These are phyloP conservation scores for Pandemis cinnamomeana DNA, from an alignment of 2,888 invertebrate genomes.

Conservation along the genomic window DNA sequence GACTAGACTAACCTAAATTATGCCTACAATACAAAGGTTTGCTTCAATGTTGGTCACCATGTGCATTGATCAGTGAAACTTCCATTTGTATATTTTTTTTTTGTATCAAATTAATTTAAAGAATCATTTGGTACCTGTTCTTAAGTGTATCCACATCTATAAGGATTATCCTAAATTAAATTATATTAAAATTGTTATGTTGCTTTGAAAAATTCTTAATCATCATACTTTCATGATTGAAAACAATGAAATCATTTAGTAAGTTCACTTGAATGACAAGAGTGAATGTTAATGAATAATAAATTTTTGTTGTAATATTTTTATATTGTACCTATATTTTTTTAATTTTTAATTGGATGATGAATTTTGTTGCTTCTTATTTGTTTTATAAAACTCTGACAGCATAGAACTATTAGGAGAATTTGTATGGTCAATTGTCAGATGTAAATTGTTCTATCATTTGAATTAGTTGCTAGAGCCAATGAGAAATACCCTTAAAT, in stretches of 20 bases:
- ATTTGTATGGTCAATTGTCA: neutral
- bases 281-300: neutral
- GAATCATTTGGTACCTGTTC: too few species aligned
- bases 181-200: neutral
- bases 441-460: neutral
- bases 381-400: neutral
- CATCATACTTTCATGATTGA: neutral
- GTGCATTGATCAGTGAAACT: neutral
- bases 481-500: neutral
- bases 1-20: slow-evolving; percentile 2
- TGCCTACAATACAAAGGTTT: neutral
- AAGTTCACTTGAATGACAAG: neutral
- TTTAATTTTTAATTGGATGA: neutral
- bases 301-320: neutral
- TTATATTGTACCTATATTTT: neutral
- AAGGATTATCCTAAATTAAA: neutral
- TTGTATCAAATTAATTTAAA: too few species aligned
- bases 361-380: neutral
- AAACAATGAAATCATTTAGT: neutral
- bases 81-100: neutral
- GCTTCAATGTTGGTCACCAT: neutral
- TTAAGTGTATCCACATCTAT: too few species aligned
- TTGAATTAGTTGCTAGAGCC: neutral
- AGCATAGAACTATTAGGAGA: neutral
- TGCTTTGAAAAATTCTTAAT: neutral